Conservation (phyloP, 1,140 invertebrate species). For the Aphaenogaster ashmeadi region DNA sequence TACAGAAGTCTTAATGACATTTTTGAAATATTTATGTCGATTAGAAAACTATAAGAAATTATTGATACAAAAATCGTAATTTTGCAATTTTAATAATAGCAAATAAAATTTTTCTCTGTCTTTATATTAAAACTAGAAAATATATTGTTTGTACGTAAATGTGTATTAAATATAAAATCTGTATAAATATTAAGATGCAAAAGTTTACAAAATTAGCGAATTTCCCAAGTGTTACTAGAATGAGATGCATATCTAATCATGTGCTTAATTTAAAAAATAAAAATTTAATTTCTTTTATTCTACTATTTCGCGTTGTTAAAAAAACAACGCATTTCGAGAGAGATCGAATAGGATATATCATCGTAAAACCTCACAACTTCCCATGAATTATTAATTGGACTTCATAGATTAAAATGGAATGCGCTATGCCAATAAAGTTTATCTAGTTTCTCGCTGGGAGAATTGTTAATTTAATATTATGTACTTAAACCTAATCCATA, state of each 20-base stretch:
- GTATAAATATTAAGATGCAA: background rate
- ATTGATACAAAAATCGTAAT: background rate
- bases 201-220: background rate
- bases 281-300: background rate
- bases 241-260: background rate
- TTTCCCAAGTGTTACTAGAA: background rate
- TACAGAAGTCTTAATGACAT: too few species aligned
- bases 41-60: background rate
- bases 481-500: background rate
- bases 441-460: background rate
- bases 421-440: background rate
- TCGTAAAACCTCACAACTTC: background rate
- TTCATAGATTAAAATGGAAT: slow-evolving; percentile 11
- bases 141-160: background rate
- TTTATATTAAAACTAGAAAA: background rate
- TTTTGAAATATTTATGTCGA: background rate
- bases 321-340: background rate
- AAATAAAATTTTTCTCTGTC: background rate
- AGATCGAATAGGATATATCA: background rate
- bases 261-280: background rate
- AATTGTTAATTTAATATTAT: background rate
- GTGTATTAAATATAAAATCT: background rate
- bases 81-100: background rate
- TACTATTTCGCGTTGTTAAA: background rate
- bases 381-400: background rate